Percentiles rank a stretch among this genome's conserved stretches.
phyloP scores from a whole-genome alignment of 2,888 invertebrate species.

The Dasysyrphus tricinctus region DNA sequence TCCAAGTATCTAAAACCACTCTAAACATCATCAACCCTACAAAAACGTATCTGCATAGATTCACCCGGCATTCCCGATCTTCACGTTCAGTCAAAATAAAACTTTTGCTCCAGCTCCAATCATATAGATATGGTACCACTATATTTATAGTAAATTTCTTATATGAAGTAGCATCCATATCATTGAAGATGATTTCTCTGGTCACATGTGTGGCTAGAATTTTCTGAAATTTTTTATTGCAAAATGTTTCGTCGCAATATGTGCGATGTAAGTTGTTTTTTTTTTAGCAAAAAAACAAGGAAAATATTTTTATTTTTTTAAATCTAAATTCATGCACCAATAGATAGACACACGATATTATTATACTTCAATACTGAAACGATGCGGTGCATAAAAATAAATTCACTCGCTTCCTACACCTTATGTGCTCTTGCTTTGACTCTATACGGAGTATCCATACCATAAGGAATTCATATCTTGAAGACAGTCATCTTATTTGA shows the following conservation, averaged over 20 bases:
- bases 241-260: conserved; percentile 72
- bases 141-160: not conserved
- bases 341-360: conserved; percentile 23
- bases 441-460: not conserved
- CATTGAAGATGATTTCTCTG: conserved; percentile 55
- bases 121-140: not conserved
- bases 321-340: conserved; percentile 70
- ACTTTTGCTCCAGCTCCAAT: not conserved
- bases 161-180: conserved; percentile 11
- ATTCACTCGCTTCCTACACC: conserved; percentile 29
- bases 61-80: not conserved
- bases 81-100: not conserved
- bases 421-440: not conserved
- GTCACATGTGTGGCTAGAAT: conserved; percentile 73
- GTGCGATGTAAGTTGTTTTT: conserved; percentile 41
- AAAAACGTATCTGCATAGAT: not conserved
- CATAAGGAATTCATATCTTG: conserved; percentile 7
- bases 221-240: conserved; percentile 72
- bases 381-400: conserved; percentile 59
- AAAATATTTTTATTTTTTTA: conserved; percentile 44
- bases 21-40: conserved; percentile 11
- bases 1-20: conserved; percentile 23
- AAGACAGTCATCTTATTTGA: conserved; percentile 3
- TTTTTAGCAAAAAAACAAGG: conserved; percentile 7
- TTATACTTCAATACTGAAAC: conserved; percentile 28